phyloP scores from a whole-genome alignment of 1,140 invertebrate species.

The Goniozus legneri region DNA sequence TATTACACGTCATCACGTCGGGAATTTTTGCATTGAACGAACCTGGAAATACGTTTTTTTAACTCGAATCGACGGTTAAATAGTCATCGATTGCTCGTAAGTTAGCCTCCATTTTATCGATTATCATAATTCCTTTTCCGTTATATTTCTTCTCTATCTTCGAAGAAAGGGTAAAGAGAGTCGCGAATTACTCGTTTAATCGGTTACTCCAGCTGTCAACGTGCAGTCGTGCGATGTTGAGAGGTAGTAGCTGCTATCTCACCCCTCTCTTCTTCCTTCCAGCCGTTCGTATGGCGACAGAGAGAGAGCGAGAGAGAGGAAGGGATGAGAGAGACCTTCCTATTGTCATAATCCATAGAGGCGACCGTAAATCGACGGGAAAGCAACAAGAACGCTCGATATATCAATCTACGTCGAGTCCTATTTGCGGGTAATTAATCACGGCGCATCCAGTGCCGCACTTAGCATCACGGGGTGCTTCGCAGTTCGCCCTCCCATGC shows the following conservation, averaged over 20 bases:
- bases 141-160: background rate
- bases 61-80: no score
- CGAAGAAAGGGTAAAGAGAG: no score
- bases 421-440: constrained; percentile 51
- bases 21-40: no score
- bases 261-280: no score
- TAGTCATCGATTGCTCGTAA: no score
- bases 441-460: constrained; percentile 38
- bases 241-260: no score
- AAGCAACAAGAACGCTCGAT: constrained; percentile 42
- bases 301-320: background rate
- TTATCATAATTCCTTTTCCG: constrained; percentile 41
- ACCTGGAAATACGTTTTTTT: no score
- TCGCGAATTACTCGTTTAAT: no score
- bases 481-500: no score
- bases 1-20: constrained; percentile 35
- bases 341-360: constrained; percentile 48
- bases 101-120: no score
- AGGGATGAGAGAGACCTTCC: constrained; percentile 8
- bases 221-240: background rate
- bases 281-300: background rate
- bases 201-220: background rate
- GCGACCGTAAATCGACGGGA: constrained; percentile 44
- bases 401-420: constrained; percentile 48
- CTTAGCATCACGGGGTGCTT: constrained; percentile 41